These are phyloP conservation scores for Rhabdophis nuchalis DNA, from an alignment of 2,797 vertebrate species.

Conservation along the genomic window DNA sequence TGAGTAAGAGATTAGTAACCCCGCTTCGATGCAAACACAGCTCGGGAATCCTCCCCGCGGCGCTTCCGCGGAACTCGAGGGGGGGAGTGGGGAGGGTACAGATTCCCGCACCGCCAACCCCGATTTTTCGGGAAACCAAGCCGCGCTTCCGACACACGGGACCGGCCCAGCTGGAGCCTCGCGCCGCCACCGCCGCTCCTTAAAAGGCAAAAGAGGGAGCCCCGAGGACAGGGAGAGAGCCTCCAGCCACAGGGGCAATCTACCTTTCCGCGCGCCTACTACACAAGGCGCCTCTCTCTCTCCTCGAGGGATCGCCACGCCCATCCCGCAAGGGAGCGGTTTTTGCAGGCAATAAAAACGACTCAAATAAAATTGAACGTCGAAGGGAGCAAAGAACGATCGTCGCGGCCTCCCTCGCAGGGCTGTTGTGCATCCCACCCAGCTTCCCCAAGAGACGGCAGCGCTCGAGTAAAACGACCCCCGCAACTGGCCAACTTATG, in stretches of 20 bases:
- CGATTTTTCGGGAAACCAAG: no score
- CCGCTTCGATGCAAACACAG: not conserved
- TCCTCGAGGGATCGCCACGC: no score
- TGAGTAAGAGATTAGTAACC: not conserved
- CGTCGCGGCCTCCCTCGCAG: not conserved
- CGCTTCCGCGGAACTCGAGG: not conserved
- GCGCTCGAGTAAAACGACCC: fast-evolving
- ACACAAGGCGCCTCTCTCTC: not conserved
- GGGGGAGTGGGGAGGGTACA: not conserved
- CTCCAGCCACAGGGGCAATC: not conserved
- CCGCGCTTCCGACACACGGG: not conserved
- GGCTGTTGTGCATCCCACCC: not conserved
- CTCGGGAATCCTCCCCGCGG: not conserved
- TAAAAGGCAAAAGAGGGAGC: not conserved
- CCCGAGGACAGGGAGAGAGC: not conserved
- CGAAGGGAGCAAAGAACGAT: not conserved
- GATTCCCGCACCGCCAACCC: fast-evolving
- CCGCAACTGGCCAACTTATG: no score
- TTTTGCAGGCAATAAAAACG: no score
- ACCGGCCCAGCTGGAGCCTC: not conserved
- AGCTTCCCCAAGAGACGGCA: not conserved
- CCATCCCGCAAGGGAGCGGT: no score
- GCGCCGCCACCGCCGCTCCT: not conserved
- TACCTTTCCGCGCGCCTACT: not conserved
- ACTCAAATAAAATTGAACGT: fast-evolving